These are phyloP conservation scores for Habroteleia sp. DNA, from an alignment of 2,888 invertebrate genomes.

Conservation along the genomic window DNA sequence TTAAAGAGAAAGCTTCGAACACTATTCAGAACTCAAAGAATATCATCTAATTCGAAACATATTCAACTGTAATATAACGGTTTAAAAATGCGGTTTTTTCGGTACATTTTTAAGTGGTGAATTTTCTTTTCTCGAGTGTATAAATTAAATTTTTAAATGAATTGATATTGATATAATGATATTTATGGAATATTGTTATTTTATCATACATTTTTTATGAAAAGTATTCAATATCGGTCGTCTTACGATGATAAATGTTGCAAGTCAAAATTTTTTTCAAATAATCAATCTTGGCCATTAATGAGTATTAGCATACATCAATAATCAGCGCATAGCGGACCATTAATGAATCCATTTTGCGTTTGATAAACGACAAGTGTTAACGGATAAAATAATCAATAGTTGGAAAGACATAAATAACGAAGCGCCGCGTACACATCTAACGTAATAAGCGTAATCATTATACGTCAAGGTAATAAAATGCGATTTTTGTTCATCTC, in stretches of 20 bases:
- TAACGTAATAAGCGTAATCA: slow-evolving; percentile 59
- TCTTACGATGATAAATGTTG: neutral
- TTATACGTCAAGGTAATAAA: slow-evolving; percentile 50
- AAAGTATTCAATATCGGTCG: too few relatives aligned
- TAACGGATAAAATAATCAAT: slow-evolving; percentile 43
- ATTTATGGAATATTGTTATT: too few relatives aligned
- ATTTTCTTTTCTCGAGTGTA: too few relatives aligned
- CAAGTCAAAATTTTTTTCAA: neutral
- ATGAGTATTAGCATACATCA: slow-evolving; percentile 13
- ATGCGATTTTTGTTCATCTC: slow-evolving; percentile 47
- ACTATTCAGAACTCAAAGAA: too few relatives aligned
- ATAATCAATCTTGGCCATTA: slow-evolving; percentile 17
- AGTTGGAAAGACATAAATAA: slow-evolving; percentile 42
- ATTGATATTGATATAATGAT: too few relatives aligned
- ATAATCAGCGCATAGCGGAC: slow-evolving; percentile 19
- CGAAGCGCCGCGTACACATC: slow-evolving; percentile 32
- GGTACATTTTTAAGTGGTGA: too few relatives aligned
- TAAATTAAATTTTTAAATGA: too few relatives aligned
- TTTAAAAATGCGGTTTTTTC: too few relatives aligned
- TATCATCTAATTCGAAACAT: too few relatives aligned
- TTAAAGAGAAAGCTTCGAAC: too few relatives aligned
- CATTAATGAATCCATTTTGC: slow-evolving; percentile 44
- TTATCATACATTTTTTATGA: too few relatives aligned
- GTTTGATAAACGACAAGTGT: slow-evolving; percentile 44
- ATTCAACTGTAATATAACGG: too few relatives aligned